A percentile compares a stretch with the other conserved stretches of the same genome.
These are phyloP conservation scores for Pangasianodon gigas DNA, from an alignment of 2,113 vertebrate genomes.

Conservation along the genomic window DNA sequence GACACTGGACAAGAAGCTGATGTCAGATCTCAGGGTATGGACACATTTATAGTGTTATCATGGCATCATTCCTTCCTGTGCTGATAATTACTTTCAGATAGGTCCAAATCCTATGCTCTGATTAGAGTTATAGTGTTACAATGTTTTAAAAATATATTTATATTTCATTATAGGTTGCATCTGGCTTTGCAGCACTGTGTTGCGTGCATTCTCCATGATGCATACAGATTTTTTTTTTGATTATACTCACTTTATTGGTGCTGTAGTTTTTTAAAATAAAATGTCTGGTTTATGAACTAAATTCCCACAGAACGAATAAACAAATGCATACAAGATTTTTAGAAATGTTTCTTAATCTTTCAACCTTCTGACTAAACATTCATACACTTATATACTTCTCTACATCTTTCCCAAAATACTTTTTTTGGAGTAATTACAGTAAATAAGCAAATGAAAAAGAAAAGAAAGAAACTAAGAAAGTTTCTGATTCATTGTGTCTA, in stretches of 20 bases:
- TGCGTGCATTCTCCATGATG: not conserved
- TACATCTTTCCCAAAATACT: too few species aligned
- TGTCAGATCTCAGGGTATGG: conserved; percentile 93
- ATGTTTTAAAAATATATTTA: not conserved
- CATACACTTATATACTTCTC: too few species aligned
- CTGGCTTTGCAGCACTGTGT: too few species aligned
- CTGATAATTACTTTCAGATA: not conserved
- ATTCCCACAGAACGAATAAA: not conserved
- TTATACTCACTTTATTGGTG: not conserved
- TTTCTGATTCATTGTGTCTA: not conserved
- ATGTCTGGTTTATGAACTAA: not conserved
- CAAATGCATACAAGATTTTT: too few species aligned
- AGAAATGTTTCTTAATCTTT: too few species aligned
- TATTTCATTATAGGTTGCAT: too few species aligned
- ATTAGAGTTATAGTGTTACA: not conserved
- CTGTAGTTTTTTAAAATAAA: too few species aligned
- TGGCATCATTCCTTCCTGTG: not conserved
- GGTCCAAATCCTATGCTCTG: not conserved
- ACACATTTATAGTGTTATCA: not conserved
- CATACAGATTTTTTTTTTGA: not conserved
- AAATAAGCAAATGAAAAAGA: not conserved
- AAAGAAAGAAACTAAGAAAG: not conserved
- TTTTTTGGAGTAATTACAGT: too few species aligned
- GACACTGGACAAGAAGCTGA: conserved; percentile 97
- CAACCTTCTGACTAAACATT: too few species aligned